Evolutionary conservation across 2,113 vertebrate species (phyloP).

Genomic region (Mionectes macconnelli): DNA sequence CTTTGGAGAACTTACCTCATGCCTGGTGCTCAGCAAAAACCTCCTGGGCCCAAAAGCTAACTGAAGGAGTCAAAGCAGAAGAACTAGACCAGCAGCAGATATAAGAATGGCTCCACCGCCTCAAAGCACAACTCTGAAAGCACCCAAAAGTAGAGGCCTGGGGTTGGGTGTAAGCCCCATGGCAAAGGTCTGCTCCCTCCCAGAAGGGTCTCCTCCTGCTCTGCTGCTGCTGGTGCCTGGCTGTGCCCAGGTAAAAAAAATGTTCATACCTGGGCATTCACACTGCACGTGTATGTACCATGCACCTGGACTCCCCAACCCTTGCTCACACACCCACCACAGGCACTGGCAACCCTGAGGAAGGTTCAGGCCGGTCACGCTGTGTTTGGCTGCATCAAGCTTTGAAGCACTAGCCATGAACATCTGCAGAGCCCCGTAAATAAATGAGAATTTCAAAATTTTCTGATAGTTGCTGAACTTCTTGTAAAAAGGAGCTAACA

Average conservation of each 20-base stretch:
- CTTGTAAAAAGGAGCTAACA: background rate
- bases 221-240: background rate
- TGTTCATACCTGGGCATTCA: background rate
- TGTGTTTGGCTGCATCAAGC: background rate
- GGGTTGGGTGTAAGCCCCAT: background rate
- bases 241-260: background rate
- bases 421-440: background rate
- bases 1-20: background rate
- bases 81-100: background rate
- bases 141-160: background rate
- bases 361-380: background rate
- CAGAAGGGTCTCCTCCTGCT: background rate
- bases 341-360: background rate
- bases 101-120: background rate
- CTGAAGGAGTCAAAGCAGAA: background rate
- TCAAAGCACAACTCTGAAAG: background rate
- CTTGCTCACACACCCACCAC: accelerated
- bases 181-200: background rate
- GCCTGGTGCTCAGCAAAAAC: background rate
- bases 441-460: background rate
- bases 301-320: too few relatives aligned
- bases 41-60: background rate
- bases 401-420: background rate
- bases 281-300: accelerated
- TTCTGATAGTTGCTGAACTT: background rate